These are phyloP conservation scores for Reticulitermes speratus DNA, from an alignment of 1,140 invertebrate genomes.

Conservation along the genomic window DNA sequence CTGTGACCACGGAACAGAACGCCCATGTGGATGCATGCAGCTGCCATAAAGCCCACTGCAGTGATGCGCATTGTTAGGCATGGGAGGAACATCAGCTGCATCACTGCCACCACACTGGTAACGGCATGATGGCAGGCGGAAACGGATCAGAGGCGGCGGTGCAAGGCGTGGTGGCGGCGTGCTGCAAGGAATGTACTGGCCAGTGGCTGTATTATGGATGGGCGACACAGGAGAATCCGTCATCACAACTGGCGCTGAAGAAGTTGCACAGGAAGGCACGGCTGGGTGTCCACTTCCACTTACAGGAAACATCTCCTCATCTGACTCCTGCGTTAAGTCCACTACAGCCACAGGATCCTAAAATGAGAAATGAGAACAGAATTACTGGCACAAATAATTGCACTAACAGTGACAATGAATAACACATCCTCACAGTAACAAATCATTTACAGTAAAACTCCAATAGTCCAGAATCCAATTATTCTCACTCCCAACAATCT, in stretches of 20 bases:
- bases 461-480: too few relatives aligned
- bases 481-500: too few relatives aligned
- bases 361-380: not conserved
- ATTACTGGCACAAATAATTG: too few relatives aligned
- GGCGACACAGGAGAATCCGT: not conserved
- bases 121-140: constrained; percentile 27
- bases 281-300: constrained; percentile 27
- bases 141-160: constrained; percentile 21
- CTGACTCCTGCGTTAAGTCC: constrained; percentile 65
- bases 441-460: too few relatives aligned
- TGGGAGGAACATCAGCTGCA: not conserved
- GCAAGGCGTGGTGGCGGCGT: not conserved
- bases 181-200: constrained; percentile 8
- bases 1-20: not conserved
- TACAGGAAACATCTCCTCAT: constrained; percentile 50
- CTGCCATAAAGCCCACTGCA: constrained; percentile 23
- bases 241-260: constrained; percentile 22
- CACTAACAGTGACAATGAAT: too few relatives aligned
- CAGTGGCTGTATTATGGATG: not conserved
- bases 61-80: not conserved
- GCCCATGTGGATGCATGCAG: constrained; percentile 18
- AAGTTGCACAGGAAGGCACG: constrained; percentile 35
- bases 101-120: constrained; percentile 25
- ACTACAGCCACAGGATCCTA: constrained; percentile 55
- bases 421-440: too few relatives aligned